phyloP scores from a whole-genome alignment of 2,888 invertebrate genomes.

The Drosophila rubida region DNA sequence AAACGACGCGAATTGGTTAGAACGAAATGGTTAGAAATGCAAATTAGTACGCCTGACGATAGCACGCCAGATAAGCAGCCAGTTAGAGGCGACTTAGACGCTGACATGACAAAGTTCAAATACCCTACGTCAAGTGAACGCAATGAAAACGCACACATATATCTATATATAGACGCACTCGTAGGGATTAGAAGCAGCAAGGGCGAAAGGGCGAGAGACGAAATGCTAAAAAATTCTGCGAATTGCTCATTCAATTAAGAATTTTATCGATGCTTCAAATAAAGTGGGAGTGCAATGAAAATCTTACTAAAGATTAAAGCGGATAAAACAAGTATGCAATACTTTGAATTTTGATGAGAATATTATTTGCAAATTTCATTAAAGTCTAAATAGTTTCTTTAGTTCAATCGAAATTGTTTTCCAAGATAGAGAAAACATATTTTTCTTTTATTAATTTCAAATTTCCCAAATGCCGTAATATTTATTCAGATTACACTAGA shows the following conservation, averaged over 20 bases:
- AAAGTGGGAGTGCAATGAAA: background rate
- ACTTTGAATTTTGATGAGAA: no score
- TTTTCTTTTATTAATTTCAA: background rate
- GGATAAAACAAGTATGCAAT: no score
- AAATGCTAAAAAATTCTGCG: background rate
- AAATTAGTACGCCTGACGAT: conserved; percentile 73
- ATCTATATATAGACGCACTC: background rate
- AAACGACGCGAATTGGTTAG: conserved; percentile 80
- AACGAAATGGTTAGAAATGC: conserved; percentile 78
- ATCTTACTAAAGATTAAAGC: no score
- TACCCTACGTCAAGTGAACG: conserved; percentile 38
- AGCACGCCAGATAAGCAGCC: conserved; percentile 57
- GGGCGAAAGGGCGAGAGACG: background rate
- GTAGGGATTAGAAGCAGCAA: background rate
- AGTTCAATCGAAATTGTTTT: no score
- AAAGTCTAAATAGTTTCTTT: no score
- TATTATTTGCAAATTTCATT: no score
- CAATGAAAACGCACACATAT: background rate
- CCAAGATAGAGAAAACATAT: no score
- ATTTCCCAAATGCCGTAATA: background rate
- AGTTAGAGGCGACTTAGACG: conserved; percentile 24
- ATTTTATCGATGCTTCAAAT: background rate
- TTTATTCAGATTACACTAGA: background rate
- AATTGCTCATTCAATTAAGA: conserved; percentile 1
- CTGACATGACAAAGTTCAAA: conserved; percentile 42